Evolutionary conservation across 2,888 invertebrate species (phyloP).

Genomic region (Rhodophaea formosa): DNA sequence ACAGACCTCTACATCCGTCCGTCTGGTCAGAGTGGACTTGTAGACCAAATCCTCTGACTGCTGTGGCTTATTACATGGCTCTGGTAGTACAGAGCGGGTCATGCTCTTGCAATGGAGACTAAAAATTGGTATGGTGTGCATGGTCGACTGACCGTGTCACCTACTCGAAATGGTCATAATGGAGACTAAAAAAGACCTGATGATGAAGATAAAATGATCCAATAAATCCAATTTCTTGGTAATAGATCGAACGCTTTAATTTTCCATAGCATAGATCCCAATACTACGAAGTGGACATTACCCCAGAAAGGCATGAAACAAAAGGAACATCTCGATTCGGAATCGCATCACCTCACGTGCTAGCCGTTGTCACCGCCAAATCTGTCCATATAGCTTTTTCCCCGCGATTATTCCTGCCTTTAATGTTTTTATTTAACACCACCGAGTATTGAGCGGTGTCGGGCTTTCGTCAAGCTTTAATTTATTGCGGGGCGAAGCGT

Average conservation of each 20-base stretch:
- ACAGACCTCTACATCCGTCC: too few relatives aligned
- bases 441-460: slow-evolving; percentile 72
- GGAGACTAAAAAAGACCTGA: too few relatives aligned
- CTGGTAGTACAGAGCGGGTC: too few relatives aligned
- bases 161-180: too few relatives aligned
- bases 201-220: too few relatives aligned
- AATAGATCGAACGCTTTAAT: background rate
- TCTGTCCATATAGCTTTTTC: slow-evolving; percentile 73
- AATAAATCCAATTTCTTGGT: background rate
- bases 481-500: slow-evolving; percentile 69
- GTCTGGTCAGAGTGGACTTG: too few relatives aligned
- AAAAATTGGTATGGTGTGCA: too few relatives aligned
- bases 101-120: too few relatives aligned
- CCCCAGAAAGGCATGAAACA: slow-evolving; percentile 29
- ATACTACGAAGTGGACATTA: background rate
- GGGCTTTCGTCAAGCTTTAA: slow-evolving; percentile 72
- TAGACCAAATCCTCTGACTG: too few relatives aligned
- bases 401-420: slow-evolving; percentile 73
- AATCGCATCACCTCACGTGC: slow-evolving; percentile 51
- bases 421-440: slow-evolving; percentile 80
- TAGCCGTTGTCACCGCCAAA: slow-evolving; percentile 64
- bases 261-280: background rate
- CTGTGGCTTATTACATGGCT: too few relatives aligned
- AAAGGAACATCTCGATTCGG: slow-evolving; percentile 41
- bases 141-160: too few relatives aligned